Evolutionary conservation across 2,888 invertebrate genomes (phyloP).

Genomic region (Pristionchus exspectatus): DNA sequence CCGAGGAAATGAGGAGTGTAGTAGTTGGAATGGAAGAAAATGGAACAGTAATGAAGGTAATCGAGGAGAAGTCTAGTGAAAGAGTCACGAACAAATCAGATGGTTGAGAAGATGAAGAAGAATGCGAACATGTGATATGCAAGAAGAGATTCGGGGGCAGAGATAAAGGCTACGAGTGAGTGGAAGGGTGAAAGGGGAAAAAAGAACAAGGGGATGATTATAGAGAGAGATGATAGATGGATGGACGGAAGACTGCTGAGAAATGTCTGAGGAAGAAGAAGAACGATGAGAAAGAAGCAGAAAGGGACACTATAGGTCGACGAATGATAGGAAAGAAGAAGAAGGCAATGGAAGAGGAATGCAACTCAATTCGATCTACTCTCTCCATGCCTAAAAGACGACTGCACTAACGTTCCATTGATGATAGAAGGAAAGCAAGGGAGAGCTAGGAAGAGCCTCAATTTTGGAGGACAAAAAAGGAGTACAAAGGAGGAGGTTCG

Average conservation of each 20-base stretch:
- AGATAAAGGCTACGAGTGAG: constrained; percentile 45
- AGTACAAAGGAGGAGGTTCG: constrained; percentile 25
- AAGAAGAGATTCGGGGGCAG: constrained; percentile 19
- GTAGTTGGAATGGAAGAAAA: neutral
- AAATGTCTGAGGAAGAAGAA: constrained; percentile 57
- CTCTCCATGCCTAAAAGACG: constrained; percentile 33
- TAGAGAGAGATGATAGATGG: constrained; percentile 56
- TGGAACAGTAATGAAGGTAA: neutral
- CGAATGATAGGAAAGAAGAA: constrained; percentile 31
- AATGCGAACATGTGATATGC: constrained; percentile 41
- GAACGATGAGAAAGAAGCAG: constrained; percentile 46
- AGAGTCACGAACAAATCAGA: constrained; percentile 52
- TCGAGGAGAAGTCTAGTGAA: neutral
- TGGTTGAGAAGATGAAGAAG: constrained; percentile 44
- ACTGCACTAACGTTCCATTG: constrained; percentile 47
- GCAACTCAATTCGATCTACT: constrained; percentile 49
- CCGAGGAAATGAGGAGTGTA: constrained; percentile 10
- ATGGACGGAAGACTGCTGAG: constrained; percentile 57
- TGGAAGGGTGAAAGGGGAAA: constrained; percentile 46
- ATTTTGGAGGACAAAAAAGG: neutral
- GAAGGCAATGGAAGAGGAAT: constrained; percentile 23
- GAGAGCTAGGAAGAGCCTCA: neutral
- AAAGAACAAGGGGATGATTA: constrained; percentile 50
- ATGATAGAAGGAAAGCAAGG: constrained; percentile 37
- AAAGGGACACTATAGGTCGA: constrained; percentile 47